phyloP scores from a whole-genome alignment of 1,140 invertebrate genomes.

The Macrocentrus cingulum region DNA sequence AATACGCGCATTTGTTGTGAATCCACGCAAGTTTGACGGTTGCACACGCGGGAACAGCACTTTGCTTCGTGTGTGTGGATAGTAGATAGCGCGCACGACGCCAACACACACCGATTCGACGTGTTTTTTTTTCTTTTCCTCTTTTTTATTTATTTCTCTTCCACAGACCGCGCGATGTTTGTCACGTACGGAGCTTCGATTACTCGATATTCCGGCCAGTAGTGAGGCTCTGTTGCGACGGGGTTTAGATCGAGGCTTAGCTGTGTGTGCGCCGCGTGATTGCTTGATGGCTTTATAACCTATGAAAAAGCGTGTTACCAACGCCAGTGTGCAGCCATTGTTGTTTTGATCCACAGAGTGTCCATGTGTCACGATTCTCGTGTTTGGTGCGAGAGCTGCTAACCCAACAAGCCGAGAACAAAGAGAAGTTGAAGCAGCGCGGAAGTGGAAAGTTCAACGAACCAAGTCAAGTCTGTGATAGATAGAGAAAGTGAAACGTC shows the following conservation, averaged over 20 bases:
- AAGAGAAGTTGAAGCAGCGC: not conserved
- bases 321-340: conserved; percentile 3
- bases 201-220: too few relatives aligned
- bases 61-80: conserved; percentile 10
- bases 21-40: not conserved
- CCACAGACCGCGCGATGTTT: too few relatives aligned
- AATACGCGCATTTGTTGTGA: not conserved
- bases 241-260: too few relatives aligned
- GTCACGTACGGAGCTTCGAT: too few relatives aligned
- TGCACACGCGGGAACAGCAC: conserved; percentile 23
- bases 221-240: too few relatives aligned
- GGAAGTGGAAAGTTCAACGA: not conserved
- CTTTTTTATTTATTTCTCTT: not conserved
- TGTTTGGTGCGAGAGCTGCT: conserved; percentile 7
- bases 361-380: conserved; percentile 23
- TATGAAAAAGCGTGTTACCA: not conserved
- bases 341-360: conserved; percentile 25
- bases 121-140: not conserved
- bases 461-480: conserved; percentile 3
- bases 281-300: not conserved
- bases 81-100: not conserved
- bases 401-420: not conserved
- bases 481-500: conserved; percentile 3
- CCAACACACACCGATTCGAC: not conserved
- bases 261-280: too few relatives aligned